A percentile compares a stretch with the other conserved stretches of the same genome.
Evolutionary conservation across 2,797 vertebrate genomes (phyloP).

Genomic region (Xiphorhynchus erythropygius): DNA sequence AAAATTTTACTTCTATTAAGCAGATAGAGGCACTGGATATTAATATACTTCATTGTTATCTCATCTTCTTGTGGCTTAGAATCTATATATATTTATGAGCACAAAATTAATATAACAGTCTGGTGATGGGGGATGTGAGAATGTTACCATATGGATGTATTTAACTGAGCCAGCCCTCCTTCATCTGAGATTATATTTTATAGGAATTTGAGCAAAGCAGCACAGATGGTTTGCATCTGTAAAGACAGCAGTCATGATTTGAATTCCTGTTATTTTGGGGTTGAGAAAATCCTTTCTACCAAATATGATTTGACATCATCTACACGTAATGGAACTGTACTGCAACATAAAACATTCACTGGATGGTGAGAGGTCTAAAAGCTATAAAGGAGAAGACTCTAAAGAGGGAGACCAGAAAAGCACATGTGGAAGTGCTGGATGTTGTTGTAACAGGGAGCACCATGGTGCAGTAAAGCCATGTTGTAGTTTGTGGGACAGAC

Average conservation of each 20-base stretch:
- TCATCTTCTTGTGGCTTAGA: neutral
- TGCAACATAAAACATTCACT: neutral
- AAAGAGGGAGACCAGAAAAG: neutral
- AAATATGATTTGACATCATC: slow-evolving; percentile 4
- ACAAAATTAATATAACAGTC: neutral
- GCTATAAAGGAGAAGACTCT: neutral
- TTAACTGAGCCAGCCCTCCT: slow-evolving; percentile 22
- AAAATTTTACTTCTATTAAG: neutral
- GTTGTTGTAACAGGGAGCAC: neutral
- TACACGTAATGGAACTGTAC: neutral
- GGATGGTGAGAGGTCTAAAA: neutral
- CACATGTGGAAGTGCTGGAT: neutral
- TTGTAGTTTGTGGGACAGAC: neutral
- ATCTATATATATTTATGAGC: neutral
- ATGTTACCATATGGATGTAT: slow-evolving; percentile 19
- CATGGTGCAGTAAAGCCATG: neutral
- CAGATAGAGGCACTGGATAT: neutral
- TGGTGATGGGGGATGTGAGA: neutral
- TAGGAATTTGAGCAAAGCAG: neutral
- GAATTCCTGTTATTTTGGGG: slow-evolving; percentile 29
- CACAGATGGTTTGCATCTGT: slow-evolving; percentile 52
- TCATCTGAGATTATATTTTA: slow-evolving; percentile 7
- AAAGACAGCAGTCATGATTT: slow-evolving; percentile 13
- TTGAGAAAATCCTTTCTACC: slow-evolving; percentile 7
- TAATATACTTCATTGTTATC: slow-evolving; percentile 6